Evolutionary conservation across 2,888 invertebrate species (phyloP), one percentile per base, ranked within the genome.

Genomic region (Drosophila lacicola): DNA sequence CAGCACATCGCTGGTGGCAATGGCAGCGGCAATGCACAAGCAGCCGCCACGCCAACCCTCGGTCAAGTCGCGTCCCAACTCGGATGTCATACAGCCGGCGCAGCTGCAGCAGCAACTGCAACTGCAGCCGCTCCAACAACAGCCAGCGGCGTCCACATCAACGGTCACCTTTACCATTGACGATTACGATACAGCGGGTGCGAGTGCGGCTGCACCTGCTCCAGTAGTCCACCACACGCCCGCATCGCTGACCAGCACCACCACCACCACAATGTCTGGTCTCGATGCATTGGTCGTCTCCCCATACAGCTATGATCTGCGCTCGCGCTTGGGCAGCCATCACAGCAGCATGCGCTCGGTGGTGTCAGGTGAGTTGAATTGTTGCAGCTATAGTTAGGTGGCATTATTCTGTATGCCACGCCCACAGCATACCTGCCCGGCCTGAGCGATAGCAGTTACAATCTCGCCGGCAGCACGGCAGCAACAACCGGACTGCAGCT

Each of bases 401-500:
- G 14, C 14, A 13, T 13, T 33, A 34, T 17, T 11, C 10, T 14
- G 3, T 13, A 11, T 39, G 29, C 14, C 42, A n/a, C 37, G 19
- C 33, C 46, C 33, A 46, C 65, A 91, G 92, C 90, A 10, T 91
- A 90, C 66, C 54, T 89, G 37, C 89, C 90, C 14, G 85, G 83
- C 21, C 63, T 90, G 34, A 80, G 81, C 53, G 77, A 83, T 33
- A 83, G 84, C 58, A 74, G 71, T 34, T 66, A 70, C 39, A 82
- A 76, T 77, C 76, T 74, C 53, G 80, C 74, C 92, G 93, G 87
- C 93, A 93, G 86, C 94, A 93, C 93, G 92, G 83, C 80, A 90
- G 70, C 71, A 41, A 54, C 64, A 34, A 68, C 56, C 42, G 70
- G 73, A 25, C 67, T 89, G 34, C 85, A 89, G 41, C 60, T 82